Evolutionary conservation across 2,113 vertebrate species (phyloP).

Genomic region (Lycaon pictus): DNA sequence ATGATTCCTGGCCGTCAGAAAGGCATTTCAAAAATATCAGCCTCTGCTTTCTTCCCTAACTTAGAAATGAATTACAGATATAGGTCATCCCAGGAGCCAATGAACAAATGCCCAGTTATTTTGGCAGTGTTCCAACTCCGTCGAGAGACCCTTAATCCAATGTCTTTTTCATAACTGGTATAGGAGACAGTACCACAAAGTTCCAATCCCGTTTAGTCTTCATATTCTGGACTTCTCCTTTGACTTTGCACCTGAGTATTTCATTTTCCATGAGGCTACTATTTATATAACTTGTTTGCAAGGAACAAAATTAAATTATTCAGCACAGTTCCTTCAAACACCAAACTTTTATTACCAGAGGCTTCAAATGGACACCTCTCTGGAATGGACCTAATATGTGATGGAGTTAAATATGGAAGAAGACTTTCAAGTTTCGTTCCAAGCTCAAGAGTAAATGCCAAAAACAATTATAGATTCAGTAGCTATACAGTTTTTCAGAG

Average conservation of each 20-base stretch:
- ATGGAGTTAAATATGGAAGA: background rate
- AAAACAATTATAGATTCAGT: background rate
- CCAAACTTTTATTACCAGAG: background rate
- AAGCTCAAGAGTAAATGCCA: slow-evolving; percentile 6
- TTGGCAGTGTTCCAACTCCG: background rate
- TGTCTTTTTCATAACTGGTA: background rate
- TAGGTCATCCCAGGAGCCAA: background rate
- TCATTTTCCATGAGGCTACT: background rate
- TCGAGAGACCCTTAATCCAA: background rate
- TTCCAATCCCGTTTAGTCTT: background rate
- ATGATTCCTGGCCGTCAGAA: background rate
- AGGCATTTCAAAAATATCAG: background rate
- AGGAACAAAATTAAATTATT: background rate
- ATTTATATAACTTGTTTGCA: background rate
- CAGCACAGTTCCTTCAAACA: background rate
- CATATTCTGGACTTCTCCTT: background rate
- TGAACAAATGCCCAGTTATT: background rate
- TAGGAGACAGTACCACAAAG: background rate
- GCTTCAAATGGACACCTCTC: background rate
- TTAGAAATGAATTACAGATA: background rate
- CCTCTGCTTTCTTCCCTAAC: background rate
- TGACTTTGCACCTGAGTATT: background rate
- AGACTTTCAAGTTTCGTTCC: background rate
- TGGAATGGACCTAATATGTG: background rate
- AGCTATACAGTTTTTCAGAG: background rate